phyloP scores from a whole-genome alignment of 2,888 invertebrate genomes.

The Plebejus melissa region DNA sequence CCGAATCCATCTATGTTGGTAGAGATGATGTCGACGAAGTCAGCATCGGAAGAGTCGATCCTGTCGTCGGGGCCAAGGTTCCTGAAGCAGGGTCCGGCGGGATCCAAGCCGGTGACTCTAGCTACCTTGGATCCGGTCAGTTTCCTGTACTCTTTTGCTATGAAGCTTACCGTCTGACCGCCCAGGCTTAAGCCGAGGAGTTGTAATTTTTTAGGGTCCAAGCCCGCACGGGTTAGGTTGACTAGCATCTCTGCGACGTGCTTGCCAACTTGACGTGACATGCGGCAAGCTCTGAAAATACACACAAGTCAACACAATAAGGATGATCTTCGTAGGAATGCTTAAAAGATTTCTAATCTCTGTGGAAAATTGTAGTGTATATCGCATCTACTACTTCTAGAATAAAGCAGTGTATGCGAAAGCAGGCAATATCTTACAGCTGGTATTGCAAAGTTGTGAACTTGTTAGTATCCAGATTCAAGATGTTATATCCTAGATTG shows the following conservation, averaged over 20 bases:
- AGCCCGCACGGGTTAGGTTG: slow-evolving; percentile 47
- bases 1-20: slow-evolving; percentile 63
- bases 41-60: slow-evolving; percentile 56
- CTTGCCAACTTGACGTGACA: slow-evolving; percentile 50
- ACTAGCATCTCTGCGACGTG: slow-evolving; percentile 55
- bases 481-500: slow-evolving; percentile 45
- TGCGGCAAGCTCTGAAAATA: slow-evolving; percentile 53
- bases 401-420: not conserved
- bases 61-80: slow-evolving; percentile 52
- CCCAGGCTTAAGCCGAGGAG: slow-evolving; percentile 59
- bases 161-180: slow-evolving; percentile 56
- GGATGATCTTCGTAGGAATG: no score
- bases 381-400: no score
- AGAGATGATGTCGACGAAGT: slow-evolving; percentile 54
- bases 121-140: slow-evolving; percentile 53
- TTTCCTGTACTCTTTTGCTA: slow-evolving; percentile 52
- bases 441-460: slow-evolving; percentile 52
- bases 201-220: slow-evolving; percentile 54
- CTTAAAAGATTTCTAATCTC: no score
- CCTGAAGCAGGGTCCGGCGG: slow-evolving; percentile 62
- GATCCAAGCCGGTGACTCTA: slow-evolving; percentile 54
- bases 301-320: no score
- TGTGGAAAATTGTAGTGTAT: no score
- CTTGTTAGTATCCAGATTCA: slow-evolving; percentile 35
- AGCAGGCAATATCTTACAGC: slow-evolving; percentile 42